Conservation (phyloP, 2,888 invertebrate genomes). For the Lacanobia oleracea region DNA sequence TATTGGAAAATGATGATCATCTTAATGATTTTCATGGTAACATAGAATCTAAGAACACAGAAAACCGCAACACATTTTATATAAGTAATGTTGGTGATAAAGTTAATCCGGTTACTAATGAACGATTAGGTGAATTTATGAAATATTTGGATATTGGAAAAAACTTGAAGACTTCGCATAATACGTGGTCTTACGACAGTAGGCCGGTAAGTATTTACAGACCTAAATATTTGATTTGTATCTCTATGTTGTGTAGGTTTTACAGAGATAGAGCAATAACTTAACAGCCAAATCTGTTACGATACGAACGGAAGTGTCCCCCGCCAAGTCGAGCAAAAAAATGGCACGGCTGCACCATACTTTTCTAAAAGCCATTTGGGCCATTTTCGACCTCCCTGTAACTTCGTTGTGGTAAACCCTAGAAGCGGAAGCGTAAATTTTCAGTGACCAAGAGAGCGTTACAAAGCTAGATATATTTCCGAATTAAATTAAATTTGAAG, state of each 20-base stretch:
- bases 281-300: neutral
- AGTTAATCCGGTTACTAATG: neutral
- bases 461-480: too few relatives aligned
- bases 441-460: too few relatives aligned
- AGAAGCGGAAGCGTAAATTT: too few relatives aligned
- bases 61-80: neutral
- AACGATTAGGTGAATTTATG: neutral
- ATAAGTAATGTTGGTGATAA: neutral
- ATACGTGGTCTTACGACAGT: neutral
- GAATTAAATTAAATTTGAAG: too few relatives aligned
- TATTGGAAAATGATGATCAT: neutral
- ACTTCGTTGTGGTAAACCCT: too few relatives aligned
- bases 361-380: too few relatives aligned
- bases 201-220: constrained; percentile 30
- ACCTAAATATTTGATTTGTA: neutral
- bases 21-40: neutral
- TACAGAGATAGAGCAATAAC: neutral
- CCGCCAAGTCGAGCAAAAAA: too few relatives aligned
- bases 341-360: too few relatives aligned
- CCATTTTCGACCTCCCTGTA: too few relatives aligned
- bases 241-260: neutral
- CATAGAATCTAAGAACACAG: neutral
- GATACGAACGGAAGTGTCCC: too few relatives aligned
- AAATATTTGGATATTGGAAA: constrained; percentile 2
- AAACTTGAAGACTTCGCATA: neutral